Evolutionary conservation across 1,140 invertebrate genomes (phyloP), one percentile per base, ranked within the genome.

Genomic region (Sycophaga agraensis): DNA sequence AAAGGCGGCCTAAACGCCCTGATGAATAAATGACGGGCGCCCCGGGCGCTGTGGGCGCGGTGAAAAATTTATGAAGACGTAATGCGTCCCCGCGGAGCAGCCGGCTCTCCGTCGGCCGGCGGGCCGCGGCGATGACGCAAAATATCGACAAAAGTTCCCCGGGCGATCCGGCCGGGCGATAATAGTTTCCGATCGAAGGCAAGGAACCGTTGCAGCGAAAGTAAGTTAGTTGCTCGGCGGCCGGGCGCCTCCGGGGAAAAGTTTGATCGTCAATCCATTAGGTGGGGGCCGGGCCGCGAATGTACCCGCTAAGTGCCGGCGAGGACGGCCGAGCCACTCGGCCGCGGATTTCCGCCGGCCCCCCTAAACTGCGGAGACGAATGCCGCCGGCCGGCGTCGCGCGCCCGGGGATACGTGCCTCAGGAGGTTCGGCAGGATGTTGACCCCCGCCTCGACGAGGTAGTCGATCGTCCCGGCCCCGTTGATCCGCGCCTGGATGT

Each of bases 361-460:
- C 11, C 11, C 28, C 28, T 31, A 4, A 31, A 4, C 11, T 11
- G 28, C 5, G 24, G 14, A 48, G 1, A 31, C 45, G 9, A 9
- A 45, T n/a, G 24, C 24, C 26, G 7, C n/a, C n/a, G n/a, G n/a
- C n/a, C n/a, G n/a, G n/a, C n/a, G n/a, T n/a, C 28, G 28, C 28
- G 28, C 28, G 28, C 28, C 4, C 28, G 28, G 28, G 14, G 14
- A 43, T 49, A 59, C 45, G 35, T 37, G 77, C 63, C 91, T 82
- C 51, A 94, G 79, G 43, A 93, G 75, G 82, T 94, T 94, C 2
- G 91, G 91, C 40, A 93, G 64, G 62, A 93, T 80, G 73, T 93
- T 94, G 0, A 93, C 81, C 1, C 79, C 83, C 56, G 90, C 87
- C 79, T 94, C 91, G 42, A 91, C 80, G 4, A 89, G 66, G 72